A percentile compares a stretch with the other conserved stretches of the same genome.
Conservation (phyloP, 2,113 vertebrate genomes). For the Pelvicachromis taeniatus region DNA sequence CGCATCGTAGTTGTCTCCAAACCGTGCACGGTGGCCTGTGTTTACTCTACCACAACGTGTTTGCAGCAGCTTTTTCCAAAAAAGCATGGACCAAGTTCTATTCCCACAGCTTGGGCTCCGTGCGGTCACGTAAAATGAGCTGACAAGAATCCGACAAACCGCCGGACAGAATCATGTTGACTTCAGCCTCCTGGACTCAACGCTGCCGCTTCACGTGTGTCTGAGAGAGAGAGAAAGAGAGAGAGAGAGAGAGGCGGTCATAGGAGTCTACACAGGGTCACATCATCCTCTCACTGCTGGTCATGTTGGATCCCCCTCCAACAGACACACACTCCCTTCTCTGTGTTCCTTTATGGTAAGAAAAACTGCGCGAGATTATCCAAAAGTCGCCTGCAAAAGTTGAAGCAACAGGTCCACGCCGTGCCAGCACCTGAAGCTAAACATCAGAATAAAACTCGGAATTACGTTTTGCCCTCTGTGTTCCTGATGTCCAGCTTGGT, state of each 20-base stretch:
- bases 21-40: slow-evolving; percentile 1
- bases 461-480: background rate
- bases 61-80: background rate
- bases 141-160: slow-evolving; percentile 46
- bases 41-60: slow-evolving; percentile 15
- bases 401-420: slow-evolving; percentile 10
- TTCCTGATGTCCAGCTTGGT: background rate
- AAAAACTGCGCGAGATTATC: background rate
- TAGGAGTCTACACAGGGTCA: slow-evolving; percentile 27
- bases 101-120: slow-evolving; percentile 29
- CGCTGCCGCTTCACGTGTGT: slow-evolving; percentile 33
- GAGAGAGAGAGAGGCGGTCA: background rate
- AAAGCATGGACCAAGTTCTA: background rate
- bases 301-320: background rate
- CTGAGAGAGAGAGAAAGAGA: background rate
- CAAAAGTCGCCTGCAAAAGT: background rate
- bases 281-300: slow-evolving; percentile 5
- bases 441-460: background rate
- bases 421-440: background rate
- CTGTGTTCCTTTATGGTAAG: background rate
- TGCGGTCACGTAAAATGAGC: slow-evolving; percentile 30
- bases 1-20: slow-evolving; percentile 67
- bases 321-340: background rate
- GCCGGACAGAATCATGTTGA: slow-evolving; percentile 49
- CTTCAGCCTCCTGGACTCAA: slow-evolving; percentile 6